A percentile compares a stretch with the other conserved stretches of the same genome.
Evolutionary conservation across 2,888 invertebrate species (phyloP).

Genomic region (Caenorhabditis parvicauda): DNA sequence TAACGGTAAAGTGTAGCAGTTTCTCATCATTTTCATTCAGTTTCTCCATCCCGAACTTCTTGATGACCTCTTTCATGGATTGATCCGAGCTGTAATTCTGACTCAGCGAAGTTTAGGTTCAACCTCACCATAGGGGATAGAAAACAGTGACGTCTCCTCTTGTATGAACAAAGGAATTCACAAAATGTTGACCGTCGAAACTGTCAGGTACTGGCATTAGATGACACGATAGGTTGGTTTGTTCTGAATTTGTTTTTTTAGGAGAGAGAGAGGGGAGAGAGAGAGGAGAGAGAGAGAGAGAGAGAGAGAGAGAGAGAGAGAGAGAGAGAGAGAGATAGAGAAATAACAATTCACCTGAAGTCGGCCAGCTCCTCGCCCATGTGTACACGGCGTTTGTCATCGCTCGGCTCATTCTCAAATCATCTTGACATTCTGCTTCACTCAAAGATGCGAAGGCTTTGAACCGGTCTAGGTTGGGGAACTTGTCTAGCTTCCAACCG

Average conservation of each 20-base stretch:
- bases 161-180: conserved; percentile 48
- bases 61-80: conserved; percentile 28
- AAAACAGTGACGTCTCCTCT: conserved; percentile 40
- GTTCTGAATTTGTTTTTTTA: too few relatives aligned
- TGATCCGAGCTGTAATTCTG: conserved; percentile 25
- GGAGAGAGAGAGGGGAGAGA: too few relatives aligned
- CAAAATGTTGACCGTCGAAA: conserved; percentile 23
- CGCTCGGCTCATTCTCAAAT: conserved; percentile 21
- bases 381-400: conserved; percentile 17
- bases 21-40: conserved; percentile 25
- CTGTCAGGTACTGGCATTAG: conserved; percentile 9
- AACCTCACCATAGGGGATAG: conserved; percentile 45
- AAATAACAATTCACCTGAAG: conserved; percentile 8
- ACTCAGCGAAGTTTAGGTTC: background rate
- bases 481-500: conserved; percentile 33
- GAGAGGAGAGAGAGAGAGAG: too few relatives aligned
- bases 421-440: conserved; percentile 18
- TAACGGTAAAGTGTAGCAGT: too few relatives aligned
- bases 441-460: conserved; percentile 14
- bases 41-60: conserved; percentile 36
- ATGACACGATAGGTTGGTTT: conserved; percentile 18
- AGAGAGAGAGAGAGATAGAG: too few relatives aligned
- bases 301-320: too few relatives aligned
- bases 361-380: conserved; percentile 34
- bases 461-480: conserved; percentile 16